phyloP scores from a whole-genome alignment of 1,140 invertebrate genomes.

The Harpegnathos saltator region DNA sequence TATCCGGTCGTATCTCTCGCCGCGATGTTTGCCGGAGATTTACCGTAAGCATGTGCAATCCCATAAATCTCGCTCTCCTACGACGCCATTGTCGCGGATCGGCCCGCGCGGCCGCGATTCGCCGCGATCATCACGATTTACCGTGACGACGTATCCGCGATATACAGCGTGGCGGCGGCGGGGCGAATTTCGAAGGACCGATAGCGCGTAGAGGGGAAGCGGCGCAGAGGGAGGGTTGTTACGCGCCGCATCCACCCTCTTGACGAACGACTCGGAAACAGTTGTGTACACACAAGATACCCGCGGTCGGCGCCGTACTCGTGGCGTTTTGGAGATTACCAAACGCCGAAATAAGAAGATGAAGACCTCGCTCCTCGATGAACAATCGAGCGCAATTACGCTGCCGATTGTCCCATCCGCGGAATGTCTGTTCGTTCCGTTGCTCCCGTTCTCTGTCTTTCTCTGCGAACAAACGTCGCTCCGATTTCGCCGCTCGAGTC shows the following conservation, averaged over 20 bases:
- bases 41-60: slow-evolving; percentile 59
- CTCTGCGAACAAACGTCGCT: too few species aligned
- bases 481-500: too few species aligned
- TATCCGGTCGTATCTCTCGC: slow-evolving; percentile 50
- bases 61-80: slow-evolving; percentile 51
- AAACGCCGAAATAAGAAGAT: not conserved
- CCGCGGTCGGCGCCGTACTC: not conserved
- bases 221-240: not conserved
- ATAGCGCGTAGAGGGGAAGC: not conserved
- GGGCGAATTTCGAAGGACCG: slow-evolving; percentile 16
- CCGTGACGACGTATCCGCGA: slow-evolving; percentile 23
- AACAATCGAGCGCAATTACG: not conserved
- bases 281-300: not conserved
- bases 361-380: not conserved
- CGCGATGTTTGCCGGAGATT: slow-evolving; percentile 53
- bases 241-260: not conserved
- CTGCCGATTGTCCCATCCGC: too few species aligned
- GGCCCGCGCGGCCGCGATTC: slow-evolving; percentile 29
- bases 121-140: slow-evolving; percentile 45
- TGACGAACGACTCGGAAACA: slow-evolving; percentile 7
- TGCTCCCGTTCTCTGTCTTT: too few species aligned
- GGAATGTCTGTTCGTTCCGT: too few species aligned
- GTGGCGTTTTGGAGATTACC: not conserved
- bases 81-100: slow-evolving; percentile 38
- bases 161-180: not conserved